Conservation (phyloP, 2,888 invertebrate species). For the Argyra leucocephala region DNA sequence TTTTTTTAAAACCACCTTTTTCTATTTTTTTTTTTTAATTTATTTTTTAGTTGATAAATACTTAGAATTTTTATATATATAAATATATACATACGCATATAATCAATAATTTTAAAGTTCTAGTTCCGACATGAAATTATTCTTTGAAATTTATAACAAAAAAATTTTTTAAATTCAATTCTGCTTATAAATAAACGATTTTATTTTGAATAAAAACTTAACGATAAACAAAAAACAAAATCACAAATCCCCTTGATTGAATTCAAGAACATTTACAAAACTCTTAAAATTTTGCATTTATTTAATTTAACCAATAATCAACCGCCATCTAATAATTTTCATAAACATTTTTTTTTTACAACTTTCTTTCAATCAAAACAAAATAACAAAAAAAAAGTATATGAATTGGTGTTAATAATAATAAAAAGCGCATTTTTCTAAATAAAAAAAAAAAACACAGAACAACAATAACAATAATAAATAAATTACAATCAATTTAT, state of each 20-base stretch:
- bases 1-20: too few species aligned
- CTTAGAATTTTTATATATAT: too few species aligned
- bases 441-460: neutral
- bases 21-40: too few species aligned
- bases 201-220: neutral
- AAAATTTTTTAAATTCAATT: too few species aligned
- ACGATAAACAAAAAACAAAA: neutral
- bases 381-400: neutral
- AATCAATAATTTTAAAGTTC: too few species aligned
- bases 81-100: too few species aligned
- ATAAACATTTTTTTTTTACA: neutral
- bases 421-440: constrained; percentile 1
- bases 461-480: neutral
- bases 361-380: constrained; percentile 1
- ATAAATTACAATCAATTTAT: constrained; percentile 6
- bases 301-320: too few species aligned
- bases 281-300: neutral
- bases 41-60: too few species aligned
- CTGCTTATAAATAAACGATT: too few species aligned
- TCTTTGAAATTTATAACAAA: too few species aligned
- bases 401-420: neutral
- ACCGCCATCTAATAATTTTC: neutral
- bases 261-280: neutral
- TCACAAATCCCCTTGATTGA: neutral
- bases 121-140: too few species aligned